Evolutionary conservation across 2,888 invertebrate genomes (phyloP), one percentile per base, ranked within the genome.

Genomic region (Pegoplata infirma): DNA sequence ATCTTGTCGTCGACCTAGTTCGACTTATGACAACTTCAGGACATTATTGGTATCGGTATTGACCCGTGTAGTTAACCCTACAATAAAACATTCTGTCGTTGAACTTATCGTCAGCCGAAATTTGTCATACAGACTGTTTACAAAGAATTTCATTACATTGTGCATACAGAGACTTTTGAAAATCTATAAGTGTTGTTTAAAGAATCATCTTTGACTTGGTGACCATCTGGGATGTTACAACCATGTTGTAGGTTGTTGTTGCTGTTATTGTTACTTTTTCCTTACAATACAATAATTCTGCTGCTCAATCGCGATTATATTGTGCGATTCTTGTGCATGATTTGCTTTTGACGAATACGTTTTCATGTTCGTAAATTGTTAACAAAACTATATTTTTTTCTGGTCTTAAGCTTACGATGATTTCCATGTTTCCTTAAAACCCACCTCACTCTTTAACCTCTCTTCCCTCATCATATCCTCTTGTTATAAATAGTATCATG

Each of bases 291-390:
- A 40, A 56, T 69, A 69, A 76, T 58, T 76, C 63, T 55, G n/a
- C n/a, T n/a, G 68, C 63, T 63, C 75, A 63, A 79, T 75, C 79
- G 79, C 71, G 79, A 79, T 79, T 67, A 75, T 58, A 79, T 40
- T 67, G 51, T 67, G 49, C 63, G 79, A 75, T 79, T 79, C 63
- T 56, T 67, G 56, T 71, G 64, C 61, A 71, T 63, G 71, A 67
- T 79, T 79, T 75, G 71, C 71, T 51, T 67, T 75, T 79, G 79
- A 79, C 71, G 79, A 79, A 79, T 72, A 79, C 66, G 51, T 69
- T 73, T 74, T 53, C 67, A 75, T 79, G 75, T 79, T 67, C 51
- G 67, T 63, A 72, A 75, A 72, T 75, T 67, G 67, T 69, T 72
- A 75, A 79, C 64, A 66, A 61, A 69, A 71, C 71, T 61, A 69